These are phyloP conservation scores for Nothocercus nigrocapillus DNA, from an alignment of 2,113 vertebrate genomes.

Conservation along the genomic window DNA sequence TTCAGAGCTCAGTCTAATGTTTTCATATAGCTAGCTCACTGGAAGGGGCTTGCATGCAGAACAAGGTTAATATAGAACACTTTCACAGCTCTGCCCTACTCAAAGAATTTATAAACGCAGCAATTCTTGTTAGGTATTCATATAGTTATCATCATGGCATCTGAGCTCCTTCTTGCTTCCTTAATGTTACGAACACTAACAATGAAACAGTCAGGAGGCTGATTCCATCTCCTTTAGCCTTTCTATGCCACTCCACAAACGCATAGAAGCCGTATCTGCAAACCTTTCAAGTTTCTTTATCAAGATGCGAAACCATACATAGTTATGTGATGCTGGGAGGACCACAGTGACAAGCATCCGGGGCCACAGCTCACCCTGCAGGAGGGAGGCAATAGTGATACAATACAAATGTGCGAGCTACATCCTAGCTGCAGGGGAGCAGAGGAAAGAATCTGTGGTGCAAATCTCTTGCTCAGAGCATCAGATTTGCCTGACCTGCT, in stretches of 20 bases:
- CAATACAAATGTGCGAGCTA: background rate
- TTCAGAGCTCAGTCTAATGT: background rate
- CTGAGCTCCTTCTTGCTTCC: background rate
- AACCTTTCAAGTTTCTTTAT: background rate
- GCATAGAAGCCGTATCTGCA: background rate
- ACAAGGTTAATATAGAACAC: constrained; percentile 10
- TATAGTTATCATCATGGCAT: background rate
- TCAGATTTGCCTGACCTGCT: background rate
- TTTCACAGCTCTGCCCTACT: background rate
- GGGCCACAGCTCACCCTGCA: background rate
- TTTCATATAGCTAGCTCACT: background rate
- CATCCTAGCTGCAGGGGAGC: background rate
- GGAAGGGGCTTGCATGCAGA: background rate
- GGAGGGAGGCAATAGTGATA: background rate
- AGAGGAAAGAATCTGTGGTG: background rate
- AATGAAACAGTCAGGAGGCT: background rate
- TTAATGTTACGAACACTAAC: background rate
- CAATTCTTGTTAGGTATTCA: background rate
- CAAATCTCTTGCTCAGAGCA: background rate
- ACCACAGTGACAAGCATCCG: background rate
- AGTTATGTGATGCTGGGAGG: background rate
- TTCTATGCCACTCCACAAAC: background rate
- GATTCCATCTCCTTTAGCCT: background rate
- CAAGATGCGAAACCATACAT: background rate
- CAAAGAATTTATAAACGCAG: background rate